Conservation (phyloP, 2,113 vertebrate species). For the Grammomys surdaster region DNA sequence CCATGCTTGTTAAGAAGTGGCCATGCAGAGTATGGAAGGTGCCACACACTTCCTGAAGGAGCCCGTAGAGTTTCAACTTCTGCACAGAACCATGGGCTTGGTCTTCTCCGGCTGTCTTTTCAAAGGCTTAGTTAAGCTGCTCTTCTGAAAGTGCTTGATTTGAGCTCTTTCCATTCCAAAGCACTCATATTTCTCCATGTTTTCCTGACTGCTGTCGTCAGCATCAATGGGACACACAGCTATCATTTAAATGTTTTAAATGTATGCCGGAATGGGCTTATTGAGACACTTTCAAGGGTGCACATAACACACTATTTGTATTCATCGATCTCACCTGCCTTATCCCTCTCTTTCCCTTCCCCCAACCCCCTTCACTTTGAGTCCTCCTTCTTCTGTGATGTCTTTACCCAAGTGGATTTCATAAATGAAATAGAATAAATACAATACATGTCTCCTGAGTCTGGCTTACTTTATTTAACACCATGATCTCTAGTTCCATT, state of each 20-base stretch:
- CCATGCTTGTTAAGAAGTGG: neutral
- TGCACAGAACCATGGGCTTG: neutral
- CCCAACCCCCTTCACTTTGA: too few species aligned
- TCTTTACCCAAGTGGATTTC: neutral
- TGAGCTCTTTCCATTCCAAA: constrained; percentile 12
- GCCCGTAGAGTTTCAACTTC: neutral
- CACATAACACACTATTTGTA: neutral
- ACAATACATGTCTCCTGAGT: neutral
- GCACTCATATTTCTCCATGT: neutral
- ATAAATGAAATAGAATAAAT: neutral
- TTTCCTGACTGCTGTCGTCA: neutral
- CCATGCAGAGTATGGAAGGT: neutral
- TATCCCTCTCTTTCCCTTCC: too few species aligned
- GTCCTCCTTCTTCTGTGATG: neutral
- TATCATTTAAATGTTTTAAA: neutral
- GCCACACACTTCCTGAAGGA: neutral
- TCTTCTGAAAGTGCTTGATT: neutral
- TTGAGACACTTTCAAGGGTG: neutral
- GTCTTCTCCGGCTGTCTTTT: constrained; percentile 3
- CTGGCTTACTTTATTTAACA: neutral
- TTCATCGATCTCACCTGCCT: neutral
- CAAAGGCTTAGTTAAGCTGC: neutral
- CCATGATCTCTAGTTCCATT: neutral
- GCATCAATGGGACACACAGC: neutral
- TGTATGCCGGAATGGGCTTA: too few species aligned